These are phyloP conservation scores for Pheosia gnoma DNA, from an alignment of 2,888 invertebrate genomes.

Conservation along the genomic window DNA sequence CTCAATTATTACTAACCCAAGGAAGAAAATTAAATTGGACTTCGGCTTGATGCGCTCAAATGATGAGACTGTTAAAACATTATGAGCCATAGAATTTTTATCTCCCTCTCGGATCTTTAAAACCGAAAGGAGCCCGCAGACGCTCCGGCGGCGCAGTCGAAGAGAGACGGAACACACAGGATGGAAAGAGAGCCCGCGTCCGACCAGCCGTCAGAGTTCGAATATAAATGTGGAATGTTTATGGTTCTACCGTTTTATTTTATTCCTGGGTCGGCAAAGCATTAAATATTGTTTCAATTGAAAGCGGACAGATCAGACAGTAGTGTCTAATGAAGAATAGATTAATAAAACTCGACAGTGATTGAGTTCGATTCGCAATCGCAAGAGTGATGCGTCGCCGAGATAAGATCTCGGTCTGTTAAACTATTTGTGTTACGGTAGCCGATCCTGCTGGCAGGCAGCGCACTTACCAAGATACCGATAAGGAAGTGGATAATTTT, in stretches of 20 bases:
- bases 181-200: slow-evolving; percentile 50
- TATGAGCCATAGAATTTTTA: slow-evolving; percentile 80
- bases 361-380: slow-evolving; percentile 74
- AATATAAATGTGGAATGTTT: slow-evolving; percentile 84
- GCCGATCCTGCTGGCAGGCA: slow-evolving; percentile 29
- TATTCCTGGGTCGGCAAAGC: slow-evolving; percentile 77
- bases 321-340: slow-evolving; percentile 76
- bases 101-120: slow-evolving; percentile 73
- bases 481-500: too few species aligned
- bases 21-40: slow-evolving; percentile 74
- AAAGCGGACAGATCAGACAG: slow-evolving; percentile 78
- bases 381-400: slow-evolving; percentile 44
- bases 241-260: slow-evolving; percentile 84
- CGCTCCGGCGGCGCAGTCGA: slow-evolving; percentile 76
- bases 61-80: slow-evolving; percentile 78
- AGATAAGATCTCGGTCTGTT: slow-evolving; percentile 35
- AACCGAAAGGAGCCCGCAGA: slow-evolving; percentile 72
- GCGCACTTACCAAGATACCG: neutral
- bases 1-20: slow-evolving; percentile 75
- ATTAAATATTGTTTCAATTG: slow-evolving; percentile 84
- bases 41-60: slow-evolving; percentile 47
- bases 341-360: slow-evolving; percentile 70
- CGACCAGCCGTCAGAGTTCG: slow-evolving; percentile 78
- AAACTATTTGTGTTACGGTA: slow-evolving; percentile 68
- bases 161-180: slow-evolving; percentile 54